Base-by-base conservation (phyloP, 2,797 vertebrate species). In the Mastacembelus armatus region DNA sequence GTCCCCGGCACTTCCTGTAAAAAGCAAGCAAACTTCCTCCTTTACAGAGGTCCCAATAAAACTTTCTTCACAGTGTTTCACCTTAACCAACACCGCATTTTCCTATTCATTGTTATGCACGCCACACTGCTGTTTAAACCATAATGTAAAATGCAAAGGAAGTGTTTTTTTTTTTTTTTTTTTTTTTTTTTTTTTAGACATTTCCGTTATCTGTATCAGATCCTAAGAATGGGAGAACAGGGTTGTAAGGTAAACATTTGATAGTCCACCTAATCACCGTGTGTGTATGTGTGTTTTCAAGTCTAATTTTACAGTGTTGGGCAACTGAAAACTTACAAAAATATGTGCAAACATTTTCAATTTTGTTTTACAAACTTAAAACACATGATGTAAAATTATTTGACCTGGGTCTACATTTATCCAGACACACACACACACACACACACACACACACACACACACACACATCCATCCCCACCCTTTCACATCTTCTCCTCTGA, bases 1-100 rank as follows among this genome's bases (percentile, higher is more conserved):
- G 88, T 91, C 80, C 82, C 80, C 68, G 58, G 77, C 85, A 88
- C 85, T 93, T 93, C 89, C 89, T 91, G 84, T 85, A 87, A 85
- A 85, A 91, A 87, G 78, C 67, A 43, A 81, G 83, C 77, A 80
- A 88, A 90, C 87, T 90, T 89, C 83, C 81, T 86, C 74, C 73
- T 88, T 85, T 74, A 59, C 74, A 80, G 74, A 88, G 79, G 83
- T 85, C 85, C 84, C 70, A 80, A 75, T 74, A 82, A 88, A 91
- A 91, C 78, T 91, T 90, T 89, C 81, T 91, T 88, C 84, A 88
- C 83, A 85, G 71, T 60, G 80, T 89, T 87, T 83, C 88, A 89
- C 88, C 84, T 89, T 54, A 77, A 83, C 82, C 81, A 81, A 87
- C 85, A 73, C 84, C 24, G 32, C 69, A 24, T 63, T 65, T 80